These are phyloP conservation scores for Muscina levida DNA, from an alignment of 2,888 invertebrate species.

Conservation along the genomic window DNA sequence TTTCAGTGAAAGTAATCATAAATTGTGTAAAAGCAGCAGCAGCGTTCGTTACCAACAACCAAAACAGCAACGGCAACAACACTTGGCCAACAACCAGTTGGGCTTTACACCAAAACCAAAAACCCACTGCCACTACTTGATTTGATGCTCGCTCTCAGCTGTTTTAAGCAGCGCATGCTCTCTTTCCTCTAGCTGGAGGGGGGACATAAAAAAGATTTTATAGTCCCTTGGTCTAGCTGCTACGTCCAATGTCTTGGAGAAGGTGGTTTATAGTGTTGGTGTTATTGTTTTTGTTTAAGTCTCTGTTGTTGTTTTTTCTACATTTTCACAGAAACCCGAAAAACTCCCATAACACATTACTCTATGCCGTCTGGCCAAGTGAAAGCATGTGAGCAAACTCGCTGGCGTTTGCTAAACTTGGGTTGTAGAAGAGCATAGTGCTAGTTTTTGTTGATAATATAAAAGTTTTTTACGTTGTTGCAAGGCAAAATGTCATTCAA, in stretches of 20 bases:
- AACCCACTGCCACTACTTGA: not conserved
- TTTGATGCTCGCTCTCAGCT: too few relatives aligned
- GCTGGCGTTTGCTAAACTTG: not conserved
- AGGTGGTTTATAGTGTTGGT: constrained; percentile 9
- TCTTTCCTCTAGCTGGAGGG: too few relatives aligned
- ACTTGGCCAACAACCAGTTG: not conserved
- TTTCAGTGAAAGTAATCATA: constrained; percentile 76
- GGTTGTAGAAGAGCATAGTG: not conserved
- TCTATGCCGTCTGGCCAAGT: constrained; percentile 43
- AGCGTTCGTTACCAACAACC: constrained; percentile 23
- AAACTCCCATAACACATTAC: constrained; percentile 68
- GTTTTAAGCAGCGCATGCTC: too few relatives aligned
- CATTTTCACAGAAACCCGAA: constrained; percentile 30
- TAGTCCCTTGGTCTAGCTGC: too few relatives aligned
- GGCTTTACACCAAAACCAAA: too few relatives aligned
- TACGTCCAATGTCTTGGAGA: not conserved
- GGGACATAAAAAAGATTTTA: too few relatives aligned
- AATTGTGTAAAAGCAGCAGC: constrained; percentile 67
- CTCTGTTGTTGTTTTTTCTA: not conserved
- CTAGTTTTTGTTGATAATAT: not conserved
- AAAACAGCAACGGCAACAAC: constrained; percentile 9
- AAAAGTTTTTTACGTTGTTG: not conserved
- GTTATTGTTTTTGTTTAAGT: constrained; percentile 8
- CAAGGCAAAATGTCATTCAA: not conserved
- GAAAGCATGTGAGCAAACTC: constrained; percentile 45